These are phyloP conservation scores for Alethe castanea DNA, from an alignment of 2,113 vertebrate species.

Conservation along the genomic window DNA sequence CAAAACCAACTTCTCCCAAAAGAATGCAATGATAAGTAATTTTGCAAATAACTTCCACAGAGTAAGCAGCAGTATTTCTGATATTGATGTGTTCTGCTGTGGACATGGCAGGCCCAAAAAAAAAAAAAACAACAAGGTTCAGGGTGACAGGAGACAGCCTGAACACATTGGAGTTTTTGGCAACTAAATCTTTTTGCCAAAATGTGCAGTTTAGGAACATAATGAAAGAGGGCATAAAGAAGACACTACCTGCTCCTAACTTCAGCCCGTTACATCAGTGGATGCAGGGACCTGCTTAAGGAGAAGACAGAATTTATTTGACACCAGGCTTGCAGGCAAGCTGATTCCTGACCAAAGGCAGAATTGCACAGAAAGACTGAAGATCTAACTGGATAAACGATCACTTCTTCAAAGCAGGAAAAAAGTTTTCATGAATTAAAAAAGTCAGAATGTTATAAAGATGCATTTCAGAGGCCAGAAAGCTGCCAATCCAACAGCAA, in stretches of 20 bases:
- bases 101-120: neutral
- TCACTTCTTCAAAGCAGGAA: neutral
- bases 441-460: neutral
- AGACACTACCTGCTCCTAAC: neutral
- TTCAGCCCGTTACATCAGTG: neutral
- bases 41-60: neutral
- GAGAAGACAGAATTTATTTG: neutral
- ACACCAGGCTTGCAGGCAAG: neutral
- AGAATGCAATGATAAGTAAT: neutral
- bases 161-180: neutral
- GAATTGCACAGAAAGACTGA: neutral
- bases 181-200: neutral
- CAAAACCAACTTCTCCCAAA: neutral
- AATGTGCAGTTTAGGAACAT: neutral
- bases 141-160: neutral
- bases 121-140: neutral
- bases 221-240: neutral
- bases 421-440: neutral
- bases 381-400: neutral
- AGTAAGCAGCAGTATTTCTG: neutral
- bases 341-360: neutral
- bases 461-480: neutral
- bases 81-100: neutral
- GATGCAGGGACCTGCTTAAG: neutral
- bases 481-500: neutral